Evolutionary conservation across 2,113 vertebrate species (phyloP), one percentile per base, ranked within the genome.

Genomic region (Lycaon pictus): DNA sequence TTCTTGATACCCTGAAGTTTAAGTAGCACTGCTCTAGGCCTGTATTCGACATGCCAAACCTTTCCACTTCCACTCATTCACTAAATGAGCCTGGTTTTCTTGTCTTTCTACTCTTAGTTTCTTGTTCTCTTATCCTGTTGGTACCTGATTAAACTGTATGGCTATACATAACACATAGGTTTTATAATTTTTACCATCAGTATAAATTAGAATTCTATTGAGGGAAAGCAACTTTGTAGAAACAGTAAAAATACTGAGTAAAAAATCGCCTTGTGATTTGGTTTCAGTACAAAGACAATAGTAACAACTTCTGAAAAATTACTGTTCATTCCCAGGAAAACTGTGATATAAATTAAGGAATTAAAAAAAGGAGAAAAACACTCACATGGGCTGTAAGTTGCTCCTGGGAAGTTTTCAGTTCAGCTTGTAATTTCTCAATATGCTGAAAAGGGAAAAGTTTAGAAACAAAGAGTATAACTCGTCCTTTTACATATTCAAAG

Each of bases 321-420:
- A 67, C 71, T 88, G 25, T 62, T 85, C 37, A 37, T 83, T 58
- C 63, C 23, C 13, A 84, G 16, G 67, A 16, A 32, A 65, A 90
- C 82, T 81, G 43, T 81, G 6, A 85, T 82, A 5, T 48, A 58
- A 83, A 19, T 27, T 87, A 2, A 48, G 56, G n/a, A 25, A 93
- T 71, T 76, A 16, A 13, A 16, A 5, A 65, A 71, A 69, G 7
- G 17, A 80, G 9, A 37, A 35, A 8, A 35, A 82, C 29, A 90
- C 22, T 97, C 95, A 89, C 15, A 23, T 88, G 5, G 27, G 58
- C 20, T 90, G 23, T 48, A 56, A 94, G 95, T 19, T 89, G 67
- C 74, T 98, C 95, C 25, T 87, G 94, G 86, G 1, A 97, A 82
- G 65, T 58, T 91, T 97, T 95, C 0, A 3, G 23, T 88, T 98